A percentile compares a stretch with the other conserved stretches of the same genome.
Evolutionary conservation across 2,888 invertebrate genomes (phyloP).

Genomic region (Megalurothrips usitatus): DNA sequence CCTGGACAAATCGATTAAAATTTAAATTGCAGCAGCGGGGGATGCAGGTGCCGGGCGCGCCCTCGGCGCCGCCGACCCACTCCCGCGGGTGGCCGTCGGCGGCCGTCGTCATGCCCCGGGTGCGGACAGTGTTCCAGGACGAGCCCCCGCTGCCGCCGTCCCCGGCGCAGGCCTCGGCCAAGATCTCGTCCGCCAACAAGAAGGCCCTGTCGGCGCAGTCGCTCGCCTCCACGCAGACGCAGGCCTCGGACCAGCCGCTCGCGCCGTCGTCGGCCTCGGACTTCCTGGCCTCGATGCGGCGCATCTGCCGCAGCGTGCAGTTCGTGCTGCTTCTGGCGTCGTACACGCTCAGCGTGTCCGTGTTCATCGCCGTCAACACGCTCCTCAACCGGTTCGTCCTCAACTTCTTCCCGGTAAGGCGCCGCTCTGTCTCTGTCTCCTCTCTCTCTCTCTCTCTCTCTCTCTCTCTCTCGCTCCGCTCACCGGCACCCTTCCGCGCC

Average conservation of each 20-base stretch:
- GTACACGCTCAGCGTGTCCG: slow-evolving; percentile 3
- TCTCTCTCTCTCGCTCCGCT: background rate
- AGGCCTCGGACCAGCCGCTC: slow-evolving; percentile 12
- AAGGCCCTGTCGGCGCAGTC: slow-evolving; percentile 3
- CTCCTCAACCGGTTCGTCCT: slow-evolving; percentile 1
- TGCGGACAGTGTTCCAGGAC: slow-evolving; percentile 14
- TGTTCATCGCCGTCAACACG: slow-evolving; percentile 11
- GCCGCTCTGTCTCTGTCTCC: background rate
- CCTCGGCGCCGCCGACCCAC: too few species aligned
- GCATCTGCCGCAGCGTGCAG: slow-evolving; percentile 6
- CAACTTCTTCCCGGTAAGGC: slow-evolving; percentile 1
- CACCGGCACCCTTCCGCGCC: background rate
- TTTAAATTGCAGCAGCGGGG: background rate
- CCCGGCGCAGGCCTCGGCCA: background rate
- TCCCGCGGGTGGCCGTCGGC: too few species aligned
- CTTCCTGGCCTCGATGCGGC: slow-evolving; percentile 6
- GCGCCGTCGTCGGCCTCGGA: background rate
- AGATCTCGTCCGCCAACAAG: background rate
- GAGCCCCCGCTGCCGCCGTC: slow-evolving; percentile 13
- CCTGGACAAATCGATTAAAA: background rate
- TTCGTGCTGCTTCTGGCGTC: background rate
- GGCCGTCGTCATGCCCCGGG: too few species aligned
- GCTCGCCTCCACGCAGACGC: slow-evolving; percentile 10
- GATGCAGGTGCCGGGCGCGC: too few species aligned
- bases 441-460: too few species aligned